Evolutionary conservation across 2,888 invertebrate genomes (phyloP).

Genomic region (Aleiodes leptofemur): DNA sequence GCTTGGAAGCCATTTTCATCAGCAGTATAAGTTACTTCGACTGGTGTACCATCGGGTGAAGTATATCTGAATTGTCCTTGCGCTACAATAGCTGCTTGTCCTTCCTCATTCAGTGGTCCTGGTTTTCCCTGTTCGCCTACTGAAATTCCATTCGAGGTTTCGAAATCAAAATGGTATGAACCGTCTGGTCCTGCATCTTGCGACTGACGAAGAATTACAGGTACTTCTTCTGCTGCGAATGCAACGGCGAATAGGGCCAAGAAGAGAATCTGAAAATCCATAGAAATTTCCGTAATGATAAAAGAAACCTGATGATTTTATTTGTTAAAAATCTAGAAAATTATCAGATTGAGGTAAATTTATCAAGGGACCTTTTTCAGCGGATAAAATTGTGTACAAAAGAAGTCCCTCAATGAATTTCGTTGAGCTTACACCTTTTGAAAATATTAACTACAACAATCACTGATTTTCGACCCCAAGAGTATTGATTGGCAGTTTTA

Average conservation of each 20-base stretch:
- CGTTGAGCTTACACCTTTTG: too few relatives aligned
- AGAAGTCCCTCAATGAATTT: too few relatives aligned
- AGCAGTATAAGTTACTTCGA: slow-evolving; percentile 48
- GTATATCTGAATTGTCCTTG: slow-evolving; percentile 50
- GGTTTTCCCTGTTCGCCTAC: slow-evolving; percentile 47
- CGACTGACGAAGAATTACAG: slow-evolving; percentile 53
- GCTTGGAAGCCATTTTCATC: slow-evolving; percentile 57
- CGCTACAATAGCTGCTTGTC: slow-evolving; percentile 35
- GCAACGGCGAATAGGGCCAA: slow-evolving; percentile 51
- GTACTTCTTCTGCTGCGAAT: slow-evolving; percentile 45
- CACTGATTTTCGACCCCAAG: too few relatives aligned
- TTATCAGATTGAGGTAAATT: too few relatives aligned
- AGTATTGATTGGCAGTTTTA: too few relatives aligned
- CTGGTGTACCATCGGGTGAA: slow-evolving; percentile 48
- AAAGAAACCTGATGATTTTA: too few relatives aligned
- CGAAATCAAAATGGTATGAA: slow-evolving; percentile 50
- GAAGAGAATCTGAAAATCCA: slow-evolving; percentile 45
- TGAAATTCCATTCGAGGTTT: slow-evolving; percentile 54
- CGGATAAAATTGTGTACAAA: too few relatives aligned
- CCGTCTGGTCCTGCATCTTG: slow-evolving; percentile 54
- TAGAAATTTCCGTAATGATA: too few relatives aligned
- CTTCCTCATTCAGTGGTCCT: slow-evolving; percentile 46
- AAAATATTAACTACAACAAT: too few relatives aligned
- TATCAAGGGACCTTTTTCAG: too few relatives aligned
- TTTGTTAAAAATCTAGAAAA: too few relatives aligned